These are phyloP conservation scores for Bombus superbus DNA, from an alignment of 1,140 invertebrate species.

Conservation along the genomic window DNA sequence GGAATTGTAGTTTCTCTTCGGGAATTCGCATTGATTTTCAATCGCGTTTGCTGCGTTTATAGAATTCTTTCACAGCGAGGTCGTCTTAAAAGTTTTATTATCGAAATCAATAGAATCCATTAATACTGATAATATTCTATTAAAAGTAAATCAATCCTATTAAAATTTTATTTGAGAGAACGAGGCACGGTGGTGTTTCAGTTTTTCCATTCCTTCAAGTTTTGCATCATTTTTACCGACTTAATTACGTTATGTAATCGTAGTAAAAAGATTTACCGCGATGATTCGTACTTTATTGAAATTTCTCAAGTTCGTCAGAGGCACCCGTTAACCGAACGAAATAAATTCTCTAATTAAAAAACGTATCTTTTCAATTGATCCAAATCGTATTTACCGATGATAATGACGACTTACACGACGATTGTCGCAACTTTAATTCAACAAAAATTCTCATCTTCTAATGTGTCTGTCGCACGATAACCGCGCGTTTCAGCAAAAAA, in stretches of 20 bases:
- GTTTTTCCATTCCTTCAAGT: background rate
- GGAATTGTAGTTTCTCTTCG: background rate
- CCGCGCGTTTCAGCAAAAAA: background rate
- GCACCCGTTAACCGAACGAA: too few relatives aligned
- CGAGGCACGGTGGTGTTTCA: background rate
- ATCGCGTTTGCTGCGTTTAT: background rate
- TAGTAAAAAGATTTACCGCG: too few relatives aligned
- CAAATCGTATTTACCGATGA: background rate
- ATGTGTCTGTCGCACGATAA: background rate
- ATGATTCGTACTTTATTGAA: too few relatives aligned
- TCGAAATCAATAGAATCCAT: background rate
- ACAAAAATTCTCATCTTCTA: background rate
- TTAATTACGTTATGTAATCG: background rate
- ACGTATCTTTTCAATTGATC: background rate
- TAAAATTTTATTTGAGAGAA: background rate
- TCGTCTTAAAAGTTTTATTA: background rate
- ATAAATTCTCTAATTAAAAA: too few relatives aligned
- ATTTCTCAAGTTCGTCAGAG: too few relatives aligned
- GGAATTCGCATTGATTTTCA: background rate
- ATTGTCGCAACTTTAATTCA: background rate
- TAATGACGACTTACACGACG: background rate
- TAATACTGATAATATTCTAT: background rate
- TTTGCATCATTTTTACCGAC: background rate
- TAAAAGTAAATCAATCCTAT: background rate
- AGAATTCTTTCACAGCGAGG: background rate